A percentile compares a stretch with the other conserved stretches of the same genome.
Conservation (phyloP, 2,888 invertebrate species). For the Epirrita christyi region DNA sequence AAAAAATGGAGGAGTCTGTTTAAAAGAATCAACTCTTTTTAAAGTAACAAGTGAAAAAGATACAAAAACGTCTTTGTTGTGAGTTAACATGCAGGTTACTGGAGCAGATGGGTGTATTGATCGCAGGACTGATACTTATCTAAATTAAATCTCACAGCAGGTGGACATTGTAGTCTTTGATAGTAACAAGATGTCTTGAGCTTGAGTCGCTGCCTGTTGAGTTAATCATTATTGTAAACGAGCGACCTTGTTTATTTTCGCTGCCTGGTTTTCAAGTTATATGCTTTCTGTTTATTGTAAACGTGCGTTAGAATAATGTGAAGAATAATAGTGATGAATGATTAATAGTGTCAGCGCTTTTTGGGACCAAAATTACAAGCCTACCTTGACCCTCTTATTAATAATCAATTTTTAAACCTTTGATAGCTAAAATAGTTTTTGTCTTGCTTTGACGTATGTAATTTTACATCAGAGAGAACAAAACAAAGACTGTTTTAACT, state of each 20-base stretch:
- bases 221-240: neutral
- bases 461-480: no score
- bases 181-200: constrained; percentile 36
- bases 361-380: no score
- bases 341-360: no score
- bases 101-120: constrained; percentile 63
- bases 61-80: constrained; percentile 64
- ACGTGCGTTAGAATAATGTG: no score
- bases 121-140: constrained; percentile 67
- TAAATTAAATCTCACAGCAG: constrained; percentile 74
- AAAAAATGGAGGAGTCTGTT: constrained; percentile 43
- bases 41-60: constrained; percentile 45
- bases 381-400: no score
- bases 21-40: constrained; percentile 46
- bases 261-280: no score
- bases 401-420: no score
- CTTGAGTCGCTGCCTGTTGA: constrained; percentile 3
- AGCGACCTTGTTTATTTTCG: constrained; percentile 23
- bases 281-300: no score
- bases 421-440: no score
- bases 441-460: no score
- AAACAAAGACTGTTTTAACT: no score
- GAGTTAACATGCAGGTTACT: constrained; percentile 64
- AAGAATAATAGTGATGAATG: no score
- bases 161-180: constrained; percentile 62